Base-by-base conservation (phyloP, 2,113 vertebrate genomes). In the Oreochromis spilurus region DNA sequence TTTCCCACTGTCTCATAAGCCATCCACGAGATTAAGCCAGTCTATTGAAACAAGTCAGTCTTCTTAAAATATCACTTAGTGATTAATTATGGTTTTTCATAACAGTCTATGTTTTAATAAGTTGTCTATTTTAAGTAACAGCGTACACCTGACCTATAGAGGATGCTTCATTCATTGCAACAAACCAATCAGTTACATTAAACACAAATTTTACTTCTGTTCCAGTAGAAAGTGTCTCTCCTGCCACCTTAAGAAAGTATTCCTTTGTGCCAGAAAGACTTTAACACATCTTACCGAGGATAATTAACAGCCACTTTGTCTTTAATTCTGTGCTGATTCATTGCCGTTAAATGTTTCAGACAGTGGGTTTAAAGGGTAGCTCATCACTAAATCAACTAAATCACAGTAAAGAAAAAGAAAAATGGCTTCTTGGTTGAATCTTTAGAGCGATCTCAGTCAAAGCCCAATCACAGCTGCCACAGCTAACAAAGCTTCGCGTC, bases 81-180 rank as follows among this genome's bases (percentile, higher is more conserved):
- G 65, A 70, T 70, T 24, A 70, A 70, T 70, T 1, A 24, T 0
- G 7, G 16, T 6, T 50, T 50, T 50, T 50, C 6, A 50, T 8
- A 50, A 17, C 45, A 50, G 45, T 67, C 2, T 62, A 8, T 29
- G 19, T 24, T 67, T 70, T 70, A 70, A 24, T 43, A 43, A 70
- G 65, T 24, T 40, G 34, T 67, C 62, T 70, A 14, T 40, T 70
- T 45, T 45, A 48, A 29, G 5, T 7, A 72, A 48, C 14, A 16
- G 4, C 16, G 9, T 2, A 17, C 24, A 72, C 14, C 14, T 11
- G 21, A 48, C 14, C 24, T 11, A 0, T 0, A 48, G 9, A 48
- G 40, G 14, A 17, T 45, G 38, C n/a, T 72, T 72, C 14, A 45
- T 0, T 45, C 38, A 26, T 4, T 24, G 8, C 13, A 45, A 17